Base-by-base conservation (phyloP, 2,797 vertebrate species). In the Chelonia mydas region DNA sequence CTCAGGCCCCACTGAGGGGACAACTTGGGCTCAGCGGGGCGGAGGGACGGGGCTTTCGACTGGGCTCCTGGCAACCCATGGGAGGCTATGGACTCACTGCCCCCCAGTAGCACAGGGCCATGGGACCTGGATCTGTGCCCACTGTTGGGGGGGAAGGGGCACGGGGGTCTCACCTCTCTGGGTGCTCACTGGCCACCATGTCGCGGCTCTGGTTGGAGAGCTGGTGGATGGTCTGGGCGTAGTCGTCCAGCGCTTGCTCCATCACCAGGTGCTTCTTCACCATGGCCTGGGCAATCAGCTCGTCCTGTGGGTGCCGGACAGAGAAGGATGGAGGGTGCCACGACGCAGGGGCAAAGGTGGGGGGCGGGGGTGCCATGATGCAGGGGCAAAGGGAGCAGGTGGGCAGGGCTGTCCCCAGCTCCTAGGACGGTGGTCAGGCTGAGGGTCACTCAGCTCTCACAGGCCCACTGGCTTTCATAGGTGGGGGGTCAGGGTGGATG, bases 241-340 rank as follows among this genome's bases (percentile, higher is more conserved):
- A 99, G 96, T 99, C 99, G 45, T 99, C 99, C 93, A 99, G 98
- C 4, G 99, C 99, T 97, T 99, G 99, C 91, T 99, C 99, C 95
- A 99, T 95, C 16, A 96, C 98, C 97, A 99, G 98, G 95, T 99
- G 99, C 92, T 99, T 99, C 98, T 99, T 99, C 76, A 99, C 99
- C 98, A 99, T 99, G 47, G 99, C 99, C 86, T 99, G 96, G 61
- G 99, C 99, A 2, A 99, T 99, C 97, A 99, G 98, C 96, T 99
- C 99, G 55, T 99, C 99, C 99, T 99, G 92, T 59, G 51, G 76
- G 57, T 8, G 77, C 25, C 65, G 19, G 16, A 7, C 11, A 19
- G 45, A 27, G 3, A 11, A 15, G 3, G 21, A 23, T 31, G 15
- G 5, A 21, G 5, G 19, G 16, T 51, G 23, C 31, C 17, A 23